Evolutionary conservation across 2,888 invertebrate genomes (phyloP).

Genomic region (Anoplius nigerrimus): DNA sequence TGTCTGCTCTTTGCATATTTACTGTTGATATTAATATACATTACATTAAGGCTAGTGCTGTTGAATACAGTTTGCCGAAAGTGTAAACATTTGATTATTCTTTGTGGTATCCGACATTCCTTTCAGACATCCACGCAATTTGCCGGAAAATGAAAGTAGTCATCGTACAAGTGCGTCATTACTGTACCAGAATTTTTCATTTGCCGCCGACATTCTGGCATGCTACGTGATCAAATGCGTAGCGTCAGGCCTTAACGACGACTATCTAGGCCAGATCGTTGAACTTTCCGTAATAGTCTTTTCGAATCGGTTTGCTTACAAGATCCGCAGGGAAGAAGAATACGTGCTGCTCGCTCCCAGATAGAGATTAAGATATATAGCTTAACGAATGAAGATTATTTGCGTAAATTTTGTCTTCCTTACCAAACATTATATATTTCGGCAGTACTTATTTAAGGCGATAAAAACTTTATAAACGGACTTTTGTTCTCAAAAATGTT

Average conservation of each 20-base stretch:
- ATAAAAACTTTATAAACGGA: no score
- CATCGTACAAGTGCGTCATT: background rate
- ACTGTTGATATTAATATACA: no score
- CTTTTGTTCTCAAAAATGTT: no score
- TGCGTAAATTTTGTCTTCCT: background rate
- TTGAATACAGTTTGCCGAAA: no score
- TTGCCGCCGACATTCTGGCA: constrained; percentile 26
- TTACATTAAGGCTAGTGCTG: no score
- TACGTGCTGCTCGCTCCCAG: constrained; percentile 8
- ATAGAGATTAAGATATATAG: no score
- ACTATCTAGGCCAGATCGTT: constrained; percentile 57
- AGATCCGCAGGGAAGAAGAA: constrained; percentile 25
- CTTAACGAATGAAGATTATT: no score
- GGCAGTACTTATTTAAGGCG: background rate
- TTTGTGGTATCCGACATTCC: no score
- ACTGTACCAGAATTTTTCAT: constrained; percentile 16
- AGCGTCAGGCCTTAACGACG: constrained; percentile 54
- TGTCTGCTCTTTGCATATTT: no score
- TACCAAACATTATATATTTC: no score
- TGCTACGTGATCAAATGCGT: constrained; percentile 49
- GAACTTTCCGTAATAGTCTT: constrained; percentile 47
- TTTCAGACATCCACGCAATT: background rate
- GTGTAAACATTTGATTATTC: no score
- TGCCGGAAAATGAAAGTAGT: constrained; percentile 11
- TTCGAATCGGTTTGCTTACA: constrained; percentile 30